Evolutionary conservation across 2,113 vertebrate species (phyloP), one percentile per base, ranked within the genome.

Genomic region (Pedetes capensis): DNA sequence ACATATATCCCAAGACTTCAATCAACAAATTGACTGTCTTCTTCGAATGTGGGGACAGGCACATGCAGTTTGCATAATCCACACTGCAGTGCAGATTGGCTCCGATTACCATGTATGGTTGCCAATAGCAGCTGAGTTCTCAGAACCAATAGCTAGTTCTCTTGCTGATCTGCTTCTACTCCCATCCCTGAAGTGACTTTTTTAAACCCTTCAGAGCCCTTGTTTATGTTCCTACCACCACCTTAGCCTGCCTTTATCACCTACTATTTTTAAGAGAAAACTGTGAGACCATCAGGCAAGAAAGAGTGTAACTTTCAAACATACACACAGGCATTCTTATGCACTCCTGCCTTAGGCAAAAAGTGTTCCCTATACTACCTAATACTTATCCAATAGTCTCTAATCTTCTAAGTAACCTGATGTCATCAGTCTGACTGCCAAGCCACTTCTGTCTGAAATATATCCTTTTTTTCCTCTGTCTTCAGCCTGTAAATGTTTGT

Each of bases 91-190:
- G 53, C 8, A 42, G 32, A 29, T 0, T 16, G 59, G 14, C 14
- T 0, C n/a, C 34, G 8, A 0, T 17, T 4, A 16, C 6, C 63
- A 16, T 11, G 13, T 1, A 0, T 6, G n/a, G 53, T n/a, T 55
- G 49, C 57, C 42, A 39, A 0, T 14, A 4, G 32, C 22, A 57
- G 20, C 29, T 32, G 42, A 32, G 14, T 47, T 12, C 64, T 74
- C 5, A 3, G 25, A 18, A 29, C 25, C 42, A 3, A 16, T 1
- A 5, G 5, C 17, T 44, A 51, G 0, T 39, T 57, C 25, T 84
- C 84, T 42, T 72, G 18, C 9, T 51, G 51, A 8, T 39, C 5
- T 44, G 12, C 17, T 29, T 49, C 69, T n/a, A n/a, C n/a, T 79
- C 10, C 14, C 47, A 37, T 34, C 49, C 20, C 44, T 78, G 11